Conservation (phyloP, 1,140 invertebrate species). For the Probaryconus sp. region DNA sequence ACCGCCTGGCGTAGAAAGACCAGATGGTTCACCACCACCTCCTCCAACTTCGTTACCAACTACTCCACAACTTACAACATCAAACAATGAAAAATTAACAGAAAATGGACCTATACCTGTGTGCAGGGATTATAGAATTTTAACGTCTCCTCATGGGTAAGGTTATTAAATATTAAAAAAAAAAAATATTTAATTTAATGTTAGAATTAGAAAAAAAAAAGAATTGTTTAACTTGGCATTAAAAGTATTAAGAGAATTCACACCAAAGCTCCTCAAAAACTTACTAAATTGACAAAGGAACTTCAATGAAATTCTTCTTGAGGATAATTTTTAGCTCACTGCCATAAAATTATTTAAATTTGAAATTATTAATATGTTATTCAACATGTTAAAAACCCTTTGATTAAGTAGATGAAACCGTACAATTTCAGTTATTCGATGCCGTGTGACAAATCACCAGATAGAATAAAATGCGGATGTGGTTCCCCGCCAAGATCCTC, state of each 20-base stretch:
- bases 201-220: no score
- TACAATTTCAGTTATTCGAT: constrained; percentile 69
- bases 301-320: no score
- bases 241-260: no score
- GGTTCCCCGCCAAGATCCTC: constrained; percentile 71
- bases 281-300: no score
- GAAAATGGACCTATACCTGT: constrained; percentile 62
- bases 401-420: no score
- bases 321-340: no score
- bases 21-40: constrained; percentile 62
- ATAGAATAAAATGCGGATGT: constrained; percentile 72
- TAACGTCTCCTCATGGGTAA: constrained; percentile 71
- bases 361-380: no score
- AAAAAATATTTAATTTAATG: no score
- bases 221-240: no score
- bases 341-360: no score
- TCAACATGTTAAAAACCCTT: no score
- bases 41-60: constrained; percentile 57
- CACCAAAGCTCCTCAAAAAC: no score
- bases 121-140: constrained; percentile 73
- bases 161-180: constrained; percentile 10
- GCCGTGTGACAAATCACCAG: constrained; percentile 73
- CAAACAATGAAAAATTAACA: constrained; percentile 57
- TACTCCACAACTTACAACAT: constrained; percentile 23
- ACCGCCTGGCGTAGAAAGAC: constrained; percentile 66